These are phyloP conservation scores for Marcusenius ussheri DNA, from an alignment of 2,113 vertebrate genomes.

Conservation along the genomic window DNA sequence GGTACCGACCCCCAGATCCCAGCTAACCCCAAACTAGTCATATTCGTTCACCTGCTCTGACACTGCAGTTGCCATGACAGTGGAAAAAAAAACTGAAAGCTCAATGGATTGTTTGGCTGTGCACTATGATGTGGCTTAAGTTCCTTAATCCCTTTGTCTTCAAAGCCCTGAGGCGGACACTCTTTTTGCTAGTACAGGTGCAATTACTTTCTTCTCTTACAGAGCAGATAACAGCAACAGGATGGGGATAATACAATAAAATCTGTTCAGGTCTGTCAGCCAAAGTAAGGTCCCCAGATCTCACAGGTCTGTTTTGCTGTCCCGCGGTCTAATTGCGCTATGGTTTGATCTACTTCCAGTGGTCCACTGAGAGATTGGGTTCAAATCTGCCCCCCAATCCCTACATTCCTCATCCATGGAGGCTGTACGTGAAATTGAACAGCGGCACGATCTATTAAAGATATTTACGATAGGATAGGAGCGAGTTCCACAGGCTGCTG, in stretches of 20 bases:
- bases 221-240: neutral
- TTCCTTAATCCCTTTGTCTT: neutral
- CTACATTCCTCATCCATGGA: neutral
- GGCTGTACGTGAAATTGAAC: neutral
- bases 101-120: neutral
- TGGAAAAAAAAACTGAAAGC: neutral
- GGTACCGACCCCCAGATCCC: neutral
- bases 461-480: neutral
- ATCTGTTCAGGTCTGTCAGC: neutral
- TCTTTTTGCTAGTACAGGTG: neutral
- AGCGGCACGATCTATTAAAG: neutral
- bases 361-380: neutral
- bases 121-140: neutral
- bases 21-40: neutral
- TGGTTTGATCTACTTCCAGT: neutral
- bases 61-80: slow-evolving; percentile 2
- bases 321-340: neutral
- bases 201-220: neutral
- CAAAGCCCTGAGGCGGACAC: neutral
- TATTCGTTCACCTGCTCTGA: neutral
- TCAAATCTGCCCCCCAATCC: neutral
- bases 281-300: neutral
- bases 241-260: neutral
- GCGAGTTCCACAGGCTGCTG: neutral
- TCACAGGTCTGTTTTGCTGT: neutral